Base-by-base conservation (phyloP, 2,888 invertebrate genomes). In the Scelioninae gen. 2 region DNA sequence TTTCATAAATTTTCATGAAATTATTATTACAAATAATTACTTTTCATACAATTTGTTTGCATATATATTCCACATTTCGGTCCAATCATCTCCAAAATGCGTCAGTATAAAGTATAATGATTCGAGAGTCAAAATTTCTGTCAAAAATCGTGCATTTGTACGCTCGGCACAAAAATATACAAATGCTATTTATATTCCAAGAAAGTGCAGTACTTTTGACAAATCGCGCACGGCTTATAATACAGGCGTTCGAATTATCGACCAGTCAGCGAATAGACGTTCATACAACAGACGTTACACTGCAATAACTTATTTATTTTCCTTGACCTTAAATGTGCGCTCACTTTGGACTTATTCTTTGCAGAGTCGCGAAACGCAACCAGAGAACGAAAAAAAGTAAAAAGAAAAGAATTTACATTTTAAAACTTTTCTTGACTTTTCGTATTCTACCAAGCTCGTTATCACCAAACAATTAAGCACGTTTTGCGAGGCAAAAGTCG, bases 281-380 rank as follows among this genome's bases (percentile, higher is more conserved):
- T 67, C 57, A 45, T 70, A 74, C 61, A 70, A 65, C 74, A 74
- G 70, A 74, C 61, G 74, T 63, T 74, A 74, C 74, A 70, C 67
- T 70, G 69, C 74, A 63, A 71, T 74, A 67, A 74, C 60, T 74
- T 74, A 74, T 74, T 74, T 74, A 71, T 74, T 74, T 74, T 74
- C 74, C 74, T 74, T 71, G 74, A 74, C 74, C 74, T 74, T 74
- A 74, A 50, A 74, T 70, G 18, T 39, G 52, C 57, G 28, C 72
- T 67, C 57, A 43, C 69, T 68, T 73, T 58, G 58, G 63, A 58
- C 43, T 69, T 63, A 31, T 43, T 73, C 68, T 73, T 58, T 39
- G 28, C 31, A 7, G 41, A 48, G 11, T 41, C 35, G 45, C 25
- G 19, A 57, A 70, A 39, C 19, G 15, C 25, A 9, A 11, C 52